A percentile compares a stretch with the other conserved stretches of the same genome.
These are phyloP conservation scores for Acleris emargana DNA, from an alignment of 2,888 invertebrate genomes.

Conservation along the genomic window DNA sequence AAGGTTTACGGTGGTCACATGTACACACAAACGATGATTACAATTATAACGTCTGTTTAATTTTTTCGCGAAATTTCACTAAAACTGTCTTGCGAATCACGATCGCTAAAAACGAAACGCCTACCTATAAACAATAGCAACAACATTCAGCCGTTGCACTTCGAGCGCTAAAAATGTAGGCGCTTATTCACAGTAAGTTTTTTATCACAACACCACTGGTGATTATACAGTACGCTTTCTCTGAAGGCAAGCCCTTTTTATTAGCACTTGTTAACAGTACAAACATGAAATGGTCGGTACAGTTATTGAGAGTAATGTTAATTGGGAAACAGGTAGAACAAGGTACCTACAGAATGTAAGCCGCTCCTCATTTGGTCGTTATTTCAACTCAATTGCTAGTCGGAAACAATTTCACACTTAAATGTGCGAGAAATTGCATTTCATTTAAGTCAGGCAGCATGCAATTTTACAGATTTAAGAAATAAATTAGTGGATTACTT, in stretches of 20 bases:
- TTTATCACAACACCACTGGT: slow-evolving; percentile 1
- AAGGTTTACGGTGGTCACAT: no score
- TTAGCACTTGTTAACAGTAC: slow-evolving; percentile 25
- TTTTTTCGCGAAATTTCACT: no score
- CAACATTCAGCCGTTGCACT: background rate
- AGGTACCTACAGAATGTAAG: background rate
- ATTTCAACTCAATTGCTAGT: background rate
- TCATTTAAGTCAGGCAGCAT: no score
- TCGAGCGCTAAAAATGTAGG: background rate
- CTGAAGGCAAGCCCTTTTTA: slow-evolving; percentile 12
- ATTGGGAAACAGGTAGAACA: slow-evolving; percentile 12
- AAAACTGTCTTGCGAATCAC: no score
- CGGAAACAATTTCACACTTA: background rate
- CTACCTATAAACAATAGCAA: slow-evolving; percentile 24
- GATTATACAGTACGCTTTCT: slow-evolving; percentile 16
- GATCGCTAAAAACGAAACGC: slow-evolving; percentile 6
- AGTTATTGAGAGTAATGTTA: slow-evolving; percentile 16
- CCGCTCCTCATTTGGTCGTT: background rate
- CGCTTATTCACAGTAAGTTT: background rate
- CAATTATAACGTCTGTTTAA: no score
- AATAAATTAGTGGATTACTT: no score
- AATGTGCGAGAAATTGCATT: background rate
- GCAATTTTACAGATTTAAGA: no score
- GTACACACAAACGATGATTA: no score
- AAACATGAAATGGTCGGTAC: slow-evolving; percentile 14